These are phyloP conservation scores for Dendrolimus pini DNA, from an alignment of 2,888 invertebrate species.

Conservation along the genomic window DNA sequence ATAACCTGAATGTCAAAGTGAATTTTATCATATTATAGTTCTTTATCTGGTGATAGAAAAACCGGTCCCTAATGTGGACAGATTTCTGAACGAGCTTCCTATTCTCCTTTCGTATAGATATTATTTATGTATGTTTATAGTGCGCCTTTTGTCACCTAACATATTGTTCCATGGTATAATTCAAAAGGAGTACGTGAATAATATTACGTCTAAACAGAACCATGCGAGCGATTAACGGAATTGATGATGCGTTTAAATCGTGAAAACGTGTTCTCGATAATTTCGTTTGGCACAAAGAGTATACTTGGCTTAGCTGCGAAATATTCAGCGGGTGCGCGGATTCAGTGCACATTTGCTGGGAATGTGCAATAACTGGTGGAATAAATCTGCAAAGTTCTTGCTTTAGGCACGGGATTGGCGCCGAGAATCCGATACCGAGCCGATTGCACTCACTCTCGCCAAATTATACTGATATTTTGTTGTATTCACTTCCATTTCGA, in stretches of 20 bases:
- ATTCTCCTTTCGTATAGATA: too few relatives aligned
- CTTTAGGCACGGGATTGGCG: slow-evolving; percentile 32
- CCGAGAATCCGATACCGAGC: slow-evolving; percentile 28
- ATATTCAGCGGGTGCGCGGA: slow-evolving; percentile 36
- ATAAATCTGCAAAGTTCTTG: slow-evolving; percentile 41
- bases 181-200: too few relatives aligned
- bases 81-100: too few relatives aligned
- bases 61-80: too few relatives aligned
- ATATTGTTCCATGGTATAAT: too few relatives aligned
- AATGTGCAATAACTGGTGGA: slow-evolving; percentile 47
- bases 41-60: too few relatives aligned
- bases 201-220: too few relatives aligned
- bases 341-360: slow-evolving; percentile 39
- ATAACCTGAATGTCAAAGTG: too few relatives aligned
- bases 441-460: slow-evolving; percentile 17
- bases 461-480: background rate
- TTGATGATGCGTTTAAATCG: slow-evolving; percentile 17
- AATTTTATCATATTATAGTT: too few relatives aligned
- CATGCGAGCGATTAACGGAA: slow-evolving; percentile 8
- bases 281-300: background rate
- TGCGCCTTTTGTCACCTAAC: too few relatives aligned
- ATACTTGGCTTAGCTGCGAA: slow-evolving; percentile 22
- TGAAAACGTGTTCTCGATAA: slow-evolving; percentile 2
- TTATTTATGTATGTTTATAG: too few relatives aligned
- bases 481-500: background rate